phyloP scores from a whole-genome alignment of 2,888 invertebrate genomes.

The Limnephilus lunatus region DNA sequence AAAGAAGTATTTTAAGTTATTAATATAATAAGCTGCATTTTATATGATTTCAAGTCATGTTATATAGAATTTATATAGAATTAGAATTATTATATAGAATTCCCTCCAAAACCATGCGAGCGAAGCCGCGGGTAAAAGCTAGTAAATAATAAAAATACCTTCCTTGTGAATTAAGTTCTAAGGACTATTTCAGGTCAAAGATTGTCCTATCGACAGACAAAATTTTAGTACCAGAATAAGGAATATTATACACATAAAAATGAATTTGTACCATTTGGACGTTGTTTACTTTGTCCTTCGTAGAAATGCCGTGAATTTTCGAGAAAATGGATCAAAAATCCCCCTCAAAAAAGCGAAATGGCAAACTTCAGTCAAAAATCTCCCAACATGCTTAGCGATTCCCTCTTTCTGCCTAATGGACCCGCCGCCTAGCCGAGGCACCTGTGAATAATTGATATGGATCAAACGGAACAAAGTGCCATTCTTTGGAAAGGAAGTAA shows the following conservation, averaged over 20 bases:
- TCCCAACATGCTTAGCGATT: slow-evolving; percentile 7
- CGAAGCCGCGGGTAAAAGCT: no score
- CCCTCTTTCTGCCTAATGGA: slow-evolving; percentile 12
- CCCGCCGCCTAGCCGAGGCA: slow-evolving; percentile 7
- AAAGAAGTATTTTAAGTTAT: no score
- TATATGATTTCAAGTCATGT: no score
- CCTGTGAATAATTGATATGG: slow-evolving; percentile 16
- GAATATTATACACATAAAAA: neutral
- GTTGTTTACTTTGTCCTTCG: neutral
- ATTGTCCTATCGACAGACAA: neutral
- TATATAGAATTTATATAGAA: no score
- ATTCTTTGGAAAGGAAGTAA: slow-evolving; percentile 14
- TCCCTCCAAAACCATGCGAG: no score
- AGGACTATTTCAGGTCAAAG: neutral
- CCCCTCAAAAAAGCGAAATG: neutral
- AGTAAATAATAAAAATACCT: no score
- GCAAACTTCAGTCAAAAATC: slow-evolving; percentile 14
- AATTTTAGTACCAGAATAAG: neutral
- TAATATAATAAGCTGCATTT: no score
- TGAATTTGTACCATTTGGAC: neutral
- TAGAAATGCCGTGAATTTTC: neutral
- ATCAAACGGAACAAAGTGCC: slow-evolving; percentile 16
- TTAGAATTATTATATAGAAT: no score
- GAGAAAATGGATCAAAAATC: neutral
- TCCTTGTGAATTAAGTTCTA: no score